A percentile compares a stretch with the other conserved stretches of the same genome.
These are phyloP conservation scores for Sciurus niger DNA, from an alignment of 2,113 vertebrate genomes.

Conservation along the genomic window DNA sequence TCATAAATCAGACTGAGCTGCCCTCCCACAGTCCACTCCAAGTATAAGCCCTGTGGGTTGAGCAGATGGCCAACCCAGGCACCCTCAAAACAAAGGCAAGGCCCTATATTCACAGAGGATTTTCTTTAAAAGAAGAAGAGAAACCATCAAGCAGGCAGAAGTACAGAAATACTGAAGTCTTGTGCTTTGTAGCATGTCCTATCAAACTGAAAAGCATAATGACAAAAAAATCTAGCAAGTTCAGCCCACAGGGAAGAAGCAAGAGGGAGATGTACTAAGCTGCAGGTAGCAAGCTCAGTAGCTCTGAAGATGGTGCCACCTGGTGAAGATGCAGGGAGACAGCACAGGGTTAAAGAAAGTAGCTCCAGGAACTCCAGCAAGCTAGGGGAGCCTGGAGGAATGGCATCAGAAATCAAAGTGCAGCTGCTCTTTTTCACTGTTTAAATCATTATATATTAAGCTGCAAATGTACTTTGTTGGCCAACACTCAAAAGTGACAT, in stretches of 20 bases:
- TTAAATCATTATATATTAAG: conserved; percentile 91
- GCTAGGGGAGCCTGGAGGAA: conserved; percentile 82
- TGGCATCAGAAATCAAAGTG: conserved; percentile 85
- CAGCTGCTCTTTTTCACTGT: conserved; percentile 87
- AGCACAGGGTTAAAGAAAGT: conserved; percentile 73
- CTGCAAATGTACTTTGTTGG: conserved; percentile 88
- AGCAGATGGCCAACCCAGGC: not conserved
- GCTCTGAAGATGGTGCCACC: conserved; percentile 68
- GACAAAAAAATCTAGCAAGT: not conserved
- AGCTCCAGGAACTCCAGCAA: conserved; percentile 73
- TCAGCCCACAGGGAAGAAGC: not conserved
- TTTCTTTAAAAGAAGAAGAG: not conserved
- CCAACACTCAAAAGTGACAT: conserved; percentile 89
- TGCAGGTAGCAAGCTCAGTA: not conserved
- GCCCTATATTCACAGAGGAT: not conserved
- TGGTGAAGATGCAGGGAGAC: conserved; percentile 70
- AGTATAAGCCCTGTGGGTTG: not conserved
- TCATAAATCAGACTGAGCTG: conserved; percentile 59
- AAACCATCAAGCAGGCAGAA: not conserved
- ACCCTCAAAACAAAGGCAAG: not conserved
- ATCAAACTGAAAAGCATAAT: conserved; percentile 6
- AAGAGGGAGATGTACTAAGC: not conserved
- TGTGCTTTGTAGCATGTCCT: not conserved
- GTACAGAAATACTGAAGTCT: not conserved
- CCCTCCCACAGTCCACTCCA: not conserved